A percentile compares a stretch with the other conserved stretches of the same genome.
Evolutionary conservation across 2,888 invertebrate species (phyloP).

Genomic region (Protonemura montana): DNA sequence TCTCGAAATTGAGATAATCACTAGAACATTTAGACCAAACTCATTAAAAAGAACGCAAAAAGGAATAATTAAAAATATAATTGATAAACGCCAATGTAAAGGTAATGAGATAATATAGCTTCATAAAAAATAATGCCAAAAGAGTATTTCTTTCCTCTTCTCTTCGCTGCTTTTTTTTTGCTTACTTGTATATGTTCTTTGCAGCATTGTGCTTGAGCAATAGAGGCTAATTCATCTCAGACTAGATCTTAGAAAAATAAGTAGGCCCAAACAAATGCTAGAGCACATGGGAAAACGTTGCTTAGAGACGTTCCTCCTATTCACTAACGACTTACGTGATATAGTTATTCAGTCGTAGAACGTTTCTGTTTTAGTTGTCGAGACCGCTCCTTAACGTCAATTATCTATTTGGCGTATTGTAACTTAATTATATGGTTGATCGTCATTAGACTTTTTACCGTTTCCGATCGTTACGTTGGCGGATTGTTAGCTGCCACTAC

Average conservation of each 20-base stretch:
- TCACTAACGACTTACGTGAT: background rate
- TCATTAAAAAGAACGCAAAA: background rate
- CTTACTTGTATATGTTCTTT: background rate
- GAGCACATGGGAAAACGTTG: background rate
- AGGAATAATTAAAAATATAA: background rate
- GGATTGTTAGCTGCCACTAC: background rate
- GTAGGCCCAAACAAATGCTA: constrained; percentile 13
- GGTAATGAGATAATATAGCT: background rate
- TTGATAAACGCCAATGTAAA: background rate
- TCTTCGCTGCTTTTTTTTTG: background rate
- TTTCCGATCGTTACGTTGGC: background rate
- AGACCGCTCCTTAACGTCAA: background rate
- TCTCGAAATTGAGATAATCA: background rate
- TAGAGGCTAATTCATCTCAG: constrained; percentile 16
- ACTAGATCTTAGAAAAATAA: constrained; percentile 16
- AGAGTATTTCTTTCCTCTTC: background rate
- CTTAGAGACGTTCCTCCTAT: background rate
- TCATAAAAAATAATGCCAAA: background rate
- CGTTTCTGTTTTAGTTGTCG: background rate
- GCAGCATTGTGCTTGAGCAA: constrained; percentile 18
- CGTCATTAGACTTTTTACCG: background rate
- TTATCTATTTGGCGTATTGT: background rate
- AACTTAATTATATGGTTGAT: background rate
- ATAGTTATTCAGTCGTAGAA: background rate
- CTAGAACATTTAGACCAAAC: background rate